Base-by-base conservation (phyloP, 1,140 invertebrate genomes). In the Macrobrachium nipponense region DNA sequence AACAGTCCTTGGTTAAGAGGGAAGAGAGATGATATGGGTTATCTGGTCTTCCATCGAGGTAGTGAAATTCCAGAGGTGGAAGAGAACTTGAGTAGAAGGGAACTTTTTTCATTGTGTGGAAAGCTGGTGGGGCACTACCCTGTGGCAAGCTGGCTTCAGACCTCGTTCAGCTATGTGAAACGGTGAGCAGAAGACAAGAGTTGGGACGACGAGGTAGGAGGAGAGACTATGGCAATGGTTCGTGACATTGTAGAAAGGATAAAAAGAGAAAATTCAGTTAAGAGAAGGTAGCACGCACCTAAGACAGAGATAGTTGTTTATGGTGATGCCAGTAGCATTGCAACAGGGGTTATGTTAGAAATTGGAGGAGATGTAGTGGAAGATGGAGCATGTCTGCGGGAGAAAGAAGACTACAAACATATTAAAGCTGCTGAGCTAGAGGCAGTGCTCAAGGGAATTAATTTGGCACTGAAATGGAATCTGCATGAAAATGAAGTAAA, bases 321-420 rank as follows among this genome's bases (percentile, higher is more conserved):
- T 51, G 44, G 44, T 51, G 44, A 51, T 51, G 44, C 44, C 44
- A 51, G 44, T 10, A 51, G 44, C 44, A 51, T 51, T 51, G 44
- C 44, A 51, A 51, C 44, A 51, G 44, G 44, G 44, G n/a, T 51
- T n/a, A n/a, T n/a, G n/a, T n/a, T n/a, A 68, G 64, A 68, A 11
- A 68, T 68, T 68, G 64, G 64, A 20, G 64, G n/a, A n/a, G n/a
- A 20, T 27, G 23, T 23, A 20, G 77, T 61, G 10, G 78, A 80
- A 27, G 23, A 64, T 64, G 60, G 20, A 23, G 78, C 58, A 20
- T 64, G 78, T 58, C 23, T 80, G 17, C 5, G 60, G 20, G 62
- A 80, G 27, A 44, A 77, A 77, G 58, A 20, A n/a, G 51, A 80
- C 61, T 80, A 80, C 44, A 80, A 80, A 36, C 59, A 80, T 62